phyloP scores from a whole-genome alignment of 2,797 vertebrate genomes.

The Amblyopsis hoosieri region DNA sequence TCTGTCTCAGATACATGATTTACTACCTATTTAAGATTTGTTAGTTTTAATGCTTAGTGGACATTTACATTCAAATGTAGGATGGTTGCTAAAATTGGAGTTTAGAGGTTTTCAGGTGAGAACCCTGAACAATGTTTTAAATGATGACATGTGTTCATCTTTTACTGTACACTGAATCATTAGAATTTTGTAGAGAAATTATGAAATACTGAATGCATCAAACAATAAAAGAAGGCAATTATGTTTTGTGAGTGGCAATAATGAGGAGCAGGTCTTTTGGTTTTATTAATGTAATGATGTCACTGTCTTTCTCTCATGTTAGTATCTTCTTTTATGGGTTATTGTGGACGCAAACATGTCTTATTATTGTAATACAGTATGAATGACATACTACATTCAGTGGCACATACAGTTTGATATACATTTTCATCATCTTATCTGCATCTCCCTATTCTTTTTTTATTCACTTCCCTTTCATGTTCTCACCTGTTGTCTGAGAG shows the following conservation, averaged over 20 bases:
- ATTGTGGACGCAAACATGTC: conserved; percentile 61
- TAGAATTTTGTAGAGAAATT: conserved; percentile 63
- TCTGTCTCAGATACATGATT: too few relatives aligned
- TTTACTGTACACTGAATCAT: conserved; percentile 54
- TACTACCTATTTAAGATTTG: too few relatives aligned
- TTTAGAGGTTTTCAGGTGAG: too few relatives aligned
- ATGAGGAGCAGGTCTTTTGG: too few relatives aligned
- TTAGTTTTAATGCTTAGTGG: too few relatives aligned
- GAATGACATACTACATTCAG: conserved; percentile 50
- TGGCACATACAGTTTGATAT: conserved; percentile 50
- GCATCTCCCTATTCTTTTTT: conserved; percentile 1
- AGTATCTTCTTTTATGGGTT: conserved; percentile 55
- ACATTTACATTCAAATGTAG: too few relatives aligned
- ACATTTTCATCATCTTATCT: conserved; percentile 31
- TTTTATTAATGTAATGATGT: conserved; percentile 46
- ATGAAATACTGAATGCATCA: conserved; percentile 56
- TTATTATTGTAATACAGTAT: conserved; percentile 76
- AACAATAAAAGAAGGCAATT: conserved; percentile 22
- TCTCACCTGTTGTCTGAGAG: neutral
- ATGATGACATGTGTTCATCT: conserved; percentile 26
- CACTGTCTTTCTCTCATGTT: conserved; percentile 34
- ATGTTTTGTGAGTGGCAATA: conserved; percentile 36
- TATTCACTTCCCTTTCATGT: neutral
- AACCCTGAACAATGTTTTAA: conserved; percentile 14
- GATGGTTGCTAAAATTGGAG: too few relatives aligned